These are phyloP conservation scores for Hippolais icterina DNA, from an alignment of 2,113 vertebrate species.

Conservation along the genomic window DNA sequence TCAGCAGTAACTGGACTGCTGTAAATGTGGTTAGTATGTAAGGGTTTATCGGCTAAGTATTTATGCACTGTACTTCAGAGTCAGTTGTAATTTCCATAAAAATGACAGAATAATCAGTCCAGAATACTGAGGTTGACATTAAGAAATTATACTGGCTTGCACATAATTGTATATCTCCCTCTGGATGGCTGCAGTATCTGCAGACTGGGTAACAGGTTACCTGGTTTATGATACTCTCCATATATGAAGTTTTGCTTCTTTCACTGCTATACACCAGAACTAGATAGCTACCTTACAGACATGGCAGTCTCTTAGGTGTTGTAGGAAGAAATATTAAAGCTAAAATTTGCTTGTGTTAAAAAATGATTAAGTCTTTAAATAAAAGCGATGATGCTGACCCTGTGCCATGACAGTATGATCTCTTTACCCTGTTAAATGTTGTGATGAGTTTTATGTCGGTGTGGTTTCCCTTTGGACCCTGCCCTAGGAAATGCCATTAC, in stretches of 20 bases:
- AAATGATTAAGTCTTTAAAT: not conserved
- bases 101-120: constrained; percentile 2
- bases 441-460: not conserved
- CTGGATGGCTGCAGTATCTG: not conserved
- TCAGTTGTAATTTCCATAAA: not conserved
- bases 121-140: not conserved
- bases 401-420: not conserved
- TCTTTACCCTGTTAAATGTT: not conserved
- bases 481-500: not conserved
- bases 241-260: not conserved
- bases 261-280: not conserved
- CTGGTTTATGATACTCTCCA: not conserved
- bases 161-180: not conserved
- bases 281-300: not conserved
- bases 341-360: not conserved
- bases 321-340: not conserved
- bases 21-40: not conserved
- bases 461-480: not conserved
- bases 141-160: not conserved
- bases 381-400: not conserved
- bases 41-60: not conserved
- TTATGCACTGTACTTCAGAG: not conserved
- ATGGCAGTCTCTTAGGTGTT: not conserved
- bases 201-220: not conserved
- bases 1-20: not conserved